Evolutionary conservation across 2,113 vertebrate species (phyloP), one percentile per base, ranked within the genome.

Genomic region (Cavia aperea): DNA sequence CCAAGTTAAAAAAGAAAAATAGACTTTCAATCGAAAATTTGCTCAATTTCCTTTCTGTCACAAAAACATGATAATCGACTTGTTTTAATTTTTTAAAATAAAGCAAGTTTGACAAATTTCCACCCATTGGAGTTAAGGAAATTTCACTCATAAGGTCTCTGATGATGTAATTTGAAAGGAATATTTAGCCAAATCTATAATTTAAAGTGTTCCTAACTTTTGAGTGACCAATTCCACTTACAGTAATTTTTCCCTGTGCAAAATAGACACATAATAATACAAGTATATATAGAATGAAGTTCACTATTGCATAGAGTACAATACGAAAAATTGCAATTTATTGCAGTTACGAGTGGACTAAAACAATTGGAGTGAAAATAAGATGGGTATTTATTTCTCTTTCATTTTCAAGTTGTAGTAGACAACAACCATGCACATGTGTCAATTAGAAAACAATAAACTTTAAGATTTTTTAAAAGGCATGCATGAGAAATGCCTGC

Each of bases 151-250:
- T 51, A 29, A 83, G 77, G 3, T 63, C 79, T 89, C 54, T 63
- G 24, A 13, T 78, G 70, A 72, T 90, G 24, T 51, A 90, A 90
- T 65, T 92, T 86, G 51, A 24, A 62, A 90, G 68, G 46, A 63
- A 87, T 2, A 46, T 83, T 83, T 51, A 13, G 8, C 29, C 65
- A 1, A 24, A 81, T 79, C 19, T 77, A 31, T 2, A 81, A 5
- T 91, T 90, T 63, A 94, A 68, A 85, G 19, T 77, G 24, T 70
- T 94, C 66, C 87, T 83, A 86, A 63, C 26, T 66, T 92, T 88
- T 81, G 33, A 88, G 24, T n/a, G 31, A 43, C 62, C 24, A 90
- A 90, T 88, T 84, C 11, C 33, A 60, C 15, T 23, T 90, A 2
- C 58, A 31, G 51, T 78, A 81, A 43, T 73, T 81, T 92, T 88